phyloP scores from a whole-genome alignment of 2,113 vertebrate species.

The Gorilla gorilla region DNA sequence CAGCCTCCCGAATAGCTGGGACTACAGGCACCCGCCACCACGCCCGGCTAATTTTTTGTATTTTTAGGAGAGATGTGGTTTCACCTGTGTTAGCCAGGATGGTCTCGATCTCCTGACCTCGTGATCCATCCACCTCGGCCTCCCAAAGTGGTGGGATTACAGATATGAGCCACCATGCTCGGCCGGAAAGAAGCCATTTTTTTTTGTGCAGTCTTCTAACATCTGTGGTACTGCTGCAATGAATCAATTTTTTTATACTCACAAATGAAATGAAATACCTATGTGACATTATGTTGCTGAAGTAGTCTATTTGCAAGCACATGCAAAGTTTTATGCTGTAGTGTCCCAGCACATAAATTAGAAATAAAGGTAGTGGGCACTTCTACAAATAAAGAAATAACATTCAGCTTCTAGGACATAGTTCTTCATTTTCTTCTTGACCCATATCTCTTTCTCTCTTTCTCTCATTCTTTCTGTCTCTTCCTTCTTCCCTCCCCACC shows the following conservation, averaged over 20 bases:
- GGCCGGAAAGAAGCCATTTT: conserved; percentile 46
- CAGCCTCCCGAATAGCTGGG: too few species aligned
- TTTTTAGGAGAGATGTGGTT: too few species aligned
- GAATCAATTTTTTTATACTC: conserved; percentile 18
- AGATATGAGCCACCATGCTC: too few species aligned
- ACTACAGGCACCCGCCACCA: too few species aligned
- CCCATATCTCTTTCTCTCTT: not conserved
- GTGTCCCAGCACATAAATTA: not conserved
- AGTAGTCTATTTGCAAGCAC: not conserved
- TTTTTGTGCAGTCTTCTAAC: conserved; percentile 12
- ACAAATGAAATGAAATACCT: conserved; percentile 35
- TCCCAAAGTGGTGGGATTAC: too few species aligned
- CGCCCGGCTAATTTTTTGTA: too few species aligned
- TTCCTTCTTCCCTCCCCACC: not conserved
- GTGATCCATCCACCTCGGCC: too few species aligned
- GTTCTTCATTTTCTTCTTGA: not conserved
- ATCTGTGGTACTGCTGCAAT: not conserved
- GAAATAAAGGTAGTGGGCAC: not conserved
- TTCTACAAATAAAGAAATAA: conserved; percentile 2
- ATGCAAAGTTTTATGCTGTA: not conserved
- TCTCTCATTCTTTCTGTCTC: not conserved
- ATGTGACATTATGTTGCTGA: not conserved
- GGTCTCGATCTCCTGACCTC: too few species aligned
- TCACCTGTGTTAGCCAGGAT: too few species aligned
- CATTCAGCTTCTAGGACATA: not conserved